phyloP scores from a whole-genome alignment of 30 jellyfish, hydroid and myxozoan species.

The Chironex yamaguchii region DNA sequence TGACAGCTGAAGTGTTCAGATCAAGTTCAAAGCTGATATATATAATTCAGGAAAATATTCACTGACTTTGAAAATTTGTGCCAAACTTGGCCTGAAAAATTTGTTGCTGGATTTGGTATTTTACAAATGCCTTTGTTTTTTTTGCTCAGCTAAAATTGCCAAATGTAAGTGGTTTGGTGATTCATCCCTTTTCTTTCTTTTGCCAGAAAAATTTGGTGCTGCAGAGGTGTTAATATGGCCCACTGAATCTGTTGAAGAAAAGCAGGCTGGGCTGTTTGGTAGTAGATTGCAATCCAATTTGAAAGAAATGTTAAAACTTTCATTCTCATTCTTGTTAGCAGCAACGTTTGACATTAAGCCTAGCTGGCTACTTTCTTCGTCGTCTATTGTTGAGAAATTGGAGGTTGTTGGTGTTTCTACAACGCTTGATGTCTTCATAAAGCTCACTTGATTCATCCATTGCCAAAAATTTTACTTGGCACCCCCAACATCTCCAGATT shows the following conservation, averaged over 20 bases:
- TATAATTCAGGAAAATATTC: neutral
- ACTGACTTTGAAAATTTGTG: slow-evolving; percentile 10
- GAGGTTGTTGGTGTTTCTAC: slow-evolving; percentile 47
- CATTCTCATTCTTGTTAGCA: neutral
- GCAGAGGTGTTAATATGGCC: neutral
- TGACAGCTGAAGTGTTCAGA: too few relatives aligned
- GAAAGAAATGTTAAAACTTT: neutral
- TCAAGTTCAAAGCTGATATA: too few relatives aligned
- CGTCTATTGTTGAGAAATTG: neutral
- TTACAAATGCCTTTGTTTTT: slow-evolving; percentile 39
- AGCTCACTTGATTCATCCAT: slow-evolving; percentile 34
- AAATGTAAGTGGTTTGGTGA: slow-evolving; percentile 17
- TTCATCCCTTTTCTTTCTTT: slow-evolving; percentile 46
- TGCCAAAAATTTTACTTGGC: slow-evolving; percentile 23
- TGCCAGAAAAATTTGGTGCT: slow-evolving; percentile 43
- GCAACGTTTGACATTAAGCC: slow-evolving; percentile 1
- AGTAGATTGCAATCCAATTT: neutral
- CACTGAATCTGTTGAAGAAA: slow-evolving; percentile 7
- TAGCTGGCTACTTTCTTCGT: neutral
- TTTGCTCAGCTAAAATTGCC: slow-evolving; percentile 36
- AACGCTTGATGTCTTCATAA: slow-evolving; percentile 5
- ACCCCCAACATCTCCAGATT: slow-evolving; percentile 66
- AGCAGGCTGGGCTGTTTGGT: slow-evolving; percentile 34
- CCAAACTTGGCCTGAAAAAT: slow-evolving; percentile 54
- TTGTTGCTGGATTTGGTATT: slow-evolving; percentile 52